Percentiles rank a stretch among this genome's conserved stretches.
Evolutionary conservation across 1,140 invertebrate genomes (phyloP).

Genomic region (Papilio machaon): DNA sequence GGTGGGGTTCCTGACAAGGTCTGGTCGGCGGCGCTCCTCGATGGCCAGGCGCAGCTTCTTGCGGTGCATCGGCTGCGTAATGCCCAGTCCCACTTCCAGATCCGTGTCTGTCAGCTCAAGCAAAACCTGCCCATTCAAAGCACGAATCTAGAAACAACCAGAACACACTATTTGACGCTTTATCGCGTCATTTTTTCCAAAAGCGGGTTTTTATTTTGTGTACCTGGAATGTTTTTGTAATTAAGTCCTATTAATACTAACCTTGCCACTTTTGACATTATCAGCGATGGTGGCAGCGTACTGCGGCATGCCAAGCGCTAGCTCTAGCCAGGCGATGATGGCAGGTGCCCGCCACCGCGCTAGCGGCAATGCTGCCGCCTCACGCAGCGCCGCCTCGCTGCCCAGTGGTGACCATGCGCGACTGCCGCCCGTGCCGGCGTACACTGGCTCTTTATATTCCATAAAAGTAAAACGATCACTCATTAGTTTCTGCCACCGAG

Average conservation of each 20-base stretch:
- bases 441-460: conserved; percentile 66
- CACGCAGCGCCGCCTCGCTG: conserved; percentile 87
- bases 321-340: conserved; percentile 96
- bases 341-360: conserved; percentile 95
- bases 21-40: conserved; percentile 93
- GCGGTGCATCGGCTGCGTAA: conserved; percentile 94
- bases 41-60: conserved; percentile 97
- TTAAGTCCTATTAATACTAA: conserved; percentile 66
- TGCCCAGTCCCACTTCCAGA: conserved; percentile 92
- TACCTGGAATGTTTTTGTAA: conserved; percentile 24
- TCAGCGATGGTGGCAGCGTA: conserved; percentile 94
- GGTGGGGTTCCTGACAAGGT: conserved; percentile 92
- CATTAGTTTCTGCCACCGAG: neutral
- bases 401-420: conserved; percentile 88
- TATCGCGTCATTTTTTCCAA: conserved; percentile 65
- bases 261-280: conserved; percentile 97
- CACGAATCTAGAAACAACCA: conserved; percentile 84
- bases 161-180: conserved; percentile 82
- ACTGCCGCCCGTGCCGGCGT: conserved; percentile 76
- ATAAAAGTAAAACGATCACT: neutral
- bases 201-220: conserved; percentile 31
- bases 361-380: conserved; percentile 94
- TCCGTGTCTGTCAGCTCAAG: conserved; percentile 94
- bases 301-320: conserved; percentile 96
- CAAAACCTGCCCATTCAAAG: conserved; percentile 89